phyloP scores from a whole-genome alignment of 2,797 vertebrate genomes.

The Peromyscus eremicus region DNA sequence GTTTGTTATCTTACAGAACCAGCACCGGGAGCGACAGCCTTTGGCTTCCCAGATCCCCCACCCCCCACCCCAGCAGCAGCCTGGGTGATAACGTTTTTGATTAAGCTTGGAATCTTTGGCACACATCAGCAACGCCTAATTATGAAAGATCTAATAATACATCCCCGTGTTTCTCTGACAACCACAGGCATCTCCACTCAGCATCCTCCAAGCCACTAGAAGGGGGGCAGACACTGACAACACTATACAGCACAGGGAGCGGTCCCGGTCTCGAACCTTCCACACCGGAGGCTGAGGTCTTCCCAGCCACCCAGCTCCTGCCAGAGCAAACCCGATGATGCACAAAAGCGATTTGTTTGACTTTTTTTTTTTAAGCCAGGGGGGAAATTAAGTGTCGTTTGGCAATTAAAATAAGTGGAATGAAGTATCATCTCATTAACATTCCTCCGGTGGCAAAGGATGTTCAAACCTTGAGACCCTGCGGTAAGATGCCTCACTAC shows the following conservation, averaged over 20 bases:
- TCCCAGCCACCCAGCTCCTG: neutral
- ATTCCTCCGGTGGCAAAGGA: constrained; percentile 42
- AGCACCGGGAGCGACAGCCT: constrained; percentile 45
- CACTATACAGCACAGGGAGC: neutral
- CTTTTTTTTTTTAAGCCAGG: neutral
- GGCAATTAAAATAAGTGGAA: constrained; percentile 61
- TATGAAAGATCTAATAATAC: constrained; percentile 58
- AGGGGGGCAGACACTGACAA: neutral
- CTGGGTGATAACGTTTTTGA: constrained; percentile 79
- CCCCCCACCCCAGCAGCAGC: constrained; percentile 64
- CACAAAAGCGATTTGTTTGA: neutral
- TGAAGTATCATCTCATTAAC: constrained; percentile 68
- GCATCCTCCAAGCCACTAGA: neutral
- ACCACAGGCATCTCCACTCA: neutral
- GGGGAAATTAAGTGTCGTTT: neutral
- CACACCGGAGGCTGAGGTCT: neutral
- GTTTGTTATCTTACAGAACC: constrained; percentile 72
- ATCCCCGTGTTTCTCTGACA: constrained; percentile 26
- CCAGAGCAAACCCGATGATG: constrained; percentile 20
- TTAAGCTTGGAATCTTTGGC: constrained; percentile 72
- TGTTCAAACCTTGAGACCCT: neutral
- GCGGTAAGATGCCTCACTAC: constrained; percentile 29
- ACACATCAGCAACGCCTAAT: constrained; percentile 57
- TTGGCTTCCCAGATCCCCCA: constrained; percentile 62
- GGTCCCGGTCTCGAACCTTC: neutral